phyloP scores from a whole-genome alignment of 2,888 invertebrate species.

The Tenthredo amoena region DNA sequence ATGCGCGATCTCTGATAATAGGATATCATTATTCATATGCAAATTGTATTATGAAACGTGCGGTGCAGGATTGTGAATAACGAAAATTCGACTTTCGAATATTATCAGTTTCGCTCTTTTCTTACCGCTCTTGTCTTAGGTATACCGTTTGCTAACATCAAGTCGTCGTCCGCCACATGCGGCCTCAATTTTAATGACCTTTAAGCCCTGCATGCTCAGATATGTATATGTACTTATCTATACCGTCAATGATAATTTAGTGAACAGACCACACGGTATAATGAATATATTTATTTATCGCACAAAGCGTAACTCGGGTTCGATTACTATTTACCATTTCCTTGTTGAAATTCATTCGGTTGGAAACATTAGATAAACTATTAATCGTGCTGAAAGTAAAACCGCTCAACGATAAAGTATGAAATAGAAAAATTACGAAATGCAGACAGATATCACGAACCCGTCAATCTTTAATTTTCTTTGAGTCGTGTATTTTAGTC shows the following conservation, averaged over 20 bases:
- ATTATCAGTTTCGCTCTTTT: background rate
- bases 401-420: background rate
- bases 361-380: background rate
- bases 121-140: background rate
- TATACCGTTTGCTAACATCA: background rate
- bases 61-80: background rate
- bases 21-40: background rate
- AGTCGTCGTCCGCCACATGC: background rate
- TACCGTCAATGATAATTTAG: background rate
- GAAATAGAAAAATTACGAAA: background rate
- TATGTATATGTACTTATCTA: background rate
- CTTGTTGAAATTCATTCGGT: background rate
- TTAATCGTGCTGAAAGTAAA: background rate
- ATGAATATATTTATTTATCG: background rate
- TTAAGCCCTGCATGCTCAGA: background rate
- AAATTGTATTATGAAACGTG: background rate
- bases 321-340: background rate
- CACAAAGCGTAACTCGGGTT: background rate
- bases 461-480: conserved; percentile 63
- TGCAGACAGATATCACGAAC: conserved; percentile 54
- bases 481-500: conserved; percentile 66
- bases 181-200: conserved; percentile 39
- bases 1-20: background rate
- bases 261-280: background rate
- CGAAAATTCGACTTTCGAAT: background rate